Percentiles rank a stretch among this genome's conserved stretches.
phyloP scores from a whole-genome alignment of 2,888 invertebrate species.

The Drosophila nigritarsus region DNA sequence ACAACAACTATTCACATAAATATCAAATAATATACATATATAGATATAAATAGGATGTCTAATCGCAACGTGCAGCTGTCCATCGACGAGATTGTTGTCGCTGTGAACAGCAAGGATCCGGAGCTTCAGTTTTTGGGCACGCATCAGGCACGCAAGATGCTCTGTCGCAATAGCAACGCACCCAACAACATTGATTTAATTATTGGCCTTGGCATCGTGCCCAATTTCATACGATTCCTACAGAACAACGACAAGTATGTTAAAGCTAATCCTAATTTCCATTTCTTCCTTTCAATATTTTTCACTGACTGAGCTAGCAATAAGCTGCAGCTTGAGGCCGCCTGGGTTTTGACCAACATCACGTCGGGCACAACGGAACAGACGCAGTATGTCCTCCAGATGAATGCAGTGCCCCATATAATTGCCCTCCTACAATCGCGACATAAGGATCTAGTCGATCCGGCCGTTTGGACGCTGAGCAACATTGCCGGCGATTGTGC shows the following conservation, averaged over 20 bases:
- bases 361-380: slow-evolving; percentile 97
- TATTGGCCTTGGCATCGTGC: slow-evolving; percentile 93
- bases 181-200: slow-evolving; percentile 91
- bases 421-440: slow-evolving; percentile 90
- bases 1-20: not conserved
- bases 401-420: slow-evolving; percentile 93
- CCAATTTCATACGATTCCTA: slow-evolving; percentile 92
- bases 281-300: slow-evolving; percentile 6
- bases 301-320: slow-evolving; percentile 85
- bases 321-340: slow-evolving; percentile 95
- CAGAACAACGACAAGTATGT: slow-evolving; percentile 89
- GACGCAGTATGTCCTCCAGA: slow-evolving; percentile 93
- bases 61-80: slow-evolving; percentile 85
- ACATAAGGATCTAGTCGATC: slow-evolving; percentile 91
- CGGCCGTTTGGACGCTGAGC: slow-evolving; percentile 97
- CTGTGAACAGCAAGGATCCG: slow-evolving; percentile 89
- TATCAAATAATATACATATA: not conserved
- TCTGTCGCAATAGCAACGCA: slow-evolving; percentile 95
- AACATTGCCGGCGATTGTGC: slow-evolving; percentile 98
- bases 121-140: slow-evolving; percentile 89
- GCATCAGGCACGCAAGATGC: slow-evolving; percentile 93
- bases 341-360: slow-evolving; percentile 99
- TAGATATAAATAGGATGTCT: not conserved
- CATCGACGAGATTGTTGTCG: slow-evolving; percentile 90
- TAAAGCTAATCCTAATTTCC: not conserved